phyloP scores from a whole-genome alignment of 2,888 invertebrate genomes.

The Eupithecia insigniata region DNA sequence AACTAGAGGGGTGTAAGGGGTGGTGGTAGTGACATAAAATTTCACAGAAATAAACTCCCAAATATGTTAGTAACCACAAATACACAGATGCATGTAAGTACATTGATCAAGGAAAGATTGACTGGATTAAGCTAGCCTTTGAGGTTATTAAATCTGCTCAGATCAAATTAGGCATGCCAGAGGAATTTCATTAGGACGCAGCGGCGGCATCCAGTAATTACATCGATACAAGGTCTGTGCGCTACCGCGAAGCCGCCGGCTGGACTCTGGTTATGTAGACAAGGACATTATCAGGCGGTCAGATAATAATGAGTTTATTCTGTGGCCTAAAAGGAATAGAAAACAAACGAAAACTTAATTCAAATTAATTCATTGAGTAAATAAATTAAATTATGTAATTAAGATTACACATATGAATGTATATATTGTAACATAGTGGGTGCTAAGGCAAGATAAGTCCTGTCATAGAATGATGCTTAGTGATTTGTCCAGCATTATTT shows the following conservation, averaged over 20 bases:
- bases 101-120: background rate
- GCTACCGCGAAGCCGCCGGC: background rate
- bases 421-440: too few relatives aligned
- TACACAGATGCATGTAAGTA: background rate
- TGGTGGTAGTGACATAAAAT: background rate
- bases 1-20: background rate
- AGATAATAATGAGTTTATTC: background rate
- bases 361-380: too few relatives aligned
- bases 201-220: slow-evolving; percentile 26
- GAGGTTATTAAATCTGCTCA: slow-evolving; percentile 24
- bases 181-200: slow-evolving; percentile 39
- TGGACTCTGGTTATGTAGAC: background rate
- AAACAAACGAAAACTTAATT: background rate
- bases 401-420: too few relatives aligned
- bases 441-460: too few relatives aligned
- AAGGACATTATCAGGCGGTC: background rate
- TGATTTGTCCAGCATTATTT: too few relatives aligned
- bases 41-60: background rate
- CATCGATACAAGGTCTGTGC: slow-evolving; percentile 2
- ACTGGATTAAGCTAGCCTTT: slow-evolving; percentile 8
- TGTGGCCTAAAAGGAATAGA: background rate
- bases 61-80: background rate
- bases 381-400: too few relatives aligned
- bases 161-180: slow-evolving; percentile 28
- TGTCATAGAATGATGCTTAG: too few relatives aligned